Evolutionary conservation across 53 echinoderm and acorn worm genomes (phyloP), one percentile per base, ranked within the genome.

Genomic region (Paelopatides confundens): DNA sequence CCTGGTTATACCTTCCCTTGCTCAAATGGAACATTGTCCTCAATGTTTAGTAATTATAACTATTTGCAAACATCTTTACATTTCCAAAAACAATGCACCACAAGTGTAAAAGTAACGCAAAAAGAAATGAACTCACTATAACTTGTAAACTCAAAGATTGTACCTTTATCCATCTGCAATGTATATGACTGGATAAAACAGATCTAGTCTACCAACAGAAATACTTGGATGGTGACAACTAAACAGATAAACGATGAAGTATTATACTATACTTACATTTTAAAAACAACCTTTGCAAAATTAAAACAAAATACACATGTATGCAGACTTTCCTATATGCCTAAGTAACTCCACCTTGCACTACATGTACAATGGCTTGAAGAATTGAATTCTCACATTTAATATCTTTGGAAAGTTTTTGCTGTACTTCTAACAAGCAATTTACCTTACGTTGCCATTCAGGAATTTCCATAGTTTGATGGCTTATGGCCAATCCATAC

Each of bases 11-110:
- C 69, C 69, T 31, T 69, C 69, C 30, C 69, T 35, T 69, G 69
- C 69, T 35, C 30, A 69, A 69, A 69, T 69, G 69, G 31, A 69
- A 34, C 69, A 69, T 69, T 35, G 69, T 69, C 69, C 69, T 69
- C 69, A 63, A 29, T 17, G 30, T 31, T 17, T 30, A 0, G 1
- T 7, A 69, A 69, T 10, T 30, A 27, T 1, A 69, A 31, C 10
- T 33, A 0, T 27, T 34, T 69, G 31, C 30, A 9, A 69, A 7
- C 4, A 13, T 31, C 5, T 33, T 31, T 5, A 17, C 31, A 69
- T 32, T 11, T 69, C n/a, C n/a, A n/a, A n/a, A n/a, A n/a, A n/a
- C n/a, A n/a, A n/a, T n/a, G n/a, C n/a, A n/a, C n/a, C n/a, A n/a
- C n/a, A n/a, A n/a, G n/a, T n/a, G n/a, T n/a, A n/a, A n/a, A n/a